Base-by-base conservation (phyloP, 1,140 invertebrate genomes). In the Diuraphis noxia region DNA sequence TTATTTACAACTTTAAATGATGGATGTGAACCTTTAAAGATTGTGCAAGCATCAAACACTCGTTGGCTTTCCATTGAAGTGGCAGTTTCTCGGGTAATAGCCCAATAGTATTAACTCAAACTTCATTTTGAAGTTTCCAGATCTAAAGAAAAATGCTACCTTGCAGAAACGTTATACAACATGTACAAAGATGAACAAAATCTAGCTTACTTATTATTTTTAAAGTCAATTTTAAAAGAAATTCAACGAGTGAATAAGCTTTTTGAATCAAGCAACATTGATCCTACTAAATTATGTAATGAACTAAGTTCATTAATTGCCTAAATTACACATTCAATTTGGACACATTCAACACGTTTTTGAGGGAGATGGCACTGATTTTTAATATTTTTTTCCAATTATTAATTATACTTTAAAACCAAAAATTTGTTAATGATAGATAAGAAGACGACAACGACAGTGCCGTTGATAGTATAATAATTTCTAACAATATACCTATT, bases 101-200 rank as follows among this genome's bases (percentile, higher is more conserved):
- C 63, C 2, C 87, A 88, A 38, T 88, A 52, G 52, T 21, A 88
- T 25, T 34, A 52, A 40, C 30, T 88, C 3, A 34, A 63, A 88
- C 34, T 8, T 25, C 34, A 88, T 88, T 88, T 88, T 56, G n/a
- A 56, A n/a, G 23, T 40, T 38, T 17, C 19, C 23, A 88, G 52
- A 88, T 52, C 13, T 1, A 38, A 49, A 21, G 52, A 49, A 13
- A n/a, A 56, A 56, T 88, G 87, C 36, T 63, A 30, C 34, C 7
- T 21, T 13, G 87, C 87, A 56, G 87, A 88, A 63, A 52, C 25
- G 30, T 56, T 88, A 36, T 88, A 63, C 30, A 30, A n/a, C 10
- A 63, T 88, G 87, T 88, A 88, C 30, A 52, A 9, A 19, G 87
- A 88, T 88, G 87, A 56, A 56, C 6, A 13, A 40, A 88, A 88